These are phyloP conservation scores for Patella caerulea DNA, from an alignment of 2,888 invertebrate genomes.

Conservation along the genomic window DNA sequence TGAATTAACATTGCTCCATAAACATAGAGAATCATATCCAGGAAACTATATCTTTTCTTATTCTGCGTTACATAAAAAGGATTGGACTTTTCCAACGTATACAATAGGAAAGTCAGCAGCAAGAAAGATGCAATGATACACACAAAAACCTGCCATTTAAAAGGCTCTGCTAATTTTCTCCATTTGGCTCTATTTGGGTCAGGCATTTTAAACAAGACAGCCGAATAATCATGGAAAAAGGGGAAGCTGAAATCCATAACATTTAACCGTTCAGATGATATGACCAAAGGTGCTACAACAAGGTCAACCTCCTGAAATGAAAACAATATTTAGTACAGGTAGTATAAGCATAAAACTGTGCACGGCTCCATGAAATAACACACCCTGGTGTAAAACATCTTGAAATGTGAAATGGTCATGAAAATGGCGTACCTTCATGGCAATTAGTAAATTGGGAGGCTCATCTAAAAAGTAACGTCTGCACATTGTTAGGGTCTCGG, in stretches of 20 bases:
- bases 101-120: constrained; percentile 41
- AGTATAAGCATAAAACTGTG: too few species aligned
- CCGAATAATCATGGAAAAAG: constrained; percentile 69
- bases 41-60: neutral
- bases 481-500: too few species aligned
- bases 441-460: too few species aligned
- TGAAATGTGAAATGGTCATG: too few species aligned
- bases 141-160: constrained; percentile 47
- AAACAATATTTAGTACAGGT: neutral
- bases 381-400: too few species aligned
- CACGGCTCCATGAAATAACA: too few species aligned
- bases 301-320: constrained; percentile 83
- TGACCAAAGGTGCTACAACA: constrained; percentile 84
- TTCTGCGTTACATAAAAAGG: constrained; percentile 39
- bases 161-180: constrained; percentile 50
- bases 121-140: constrained; percentile 43
- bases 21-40: neutral
- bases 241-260: constrained; percentile 92
- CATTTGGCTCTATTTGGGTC: constrained; percentile 46
- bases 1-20: neutral
- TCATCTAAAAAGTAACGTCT: too few species aligned
- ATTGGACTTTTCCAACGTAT: constrained; percentile 46
- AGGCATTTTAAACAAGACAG: constrained; percentile 48
- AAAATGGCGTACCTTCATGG: too few species aligned
- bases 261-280: constrained; percentile 91